Evolutionary conservation across 1,140 invertebrate genomes (phyloP), one percentile per base, ranked within the genome.

Genomic region (Aphaenogaster rudis): DNA sequence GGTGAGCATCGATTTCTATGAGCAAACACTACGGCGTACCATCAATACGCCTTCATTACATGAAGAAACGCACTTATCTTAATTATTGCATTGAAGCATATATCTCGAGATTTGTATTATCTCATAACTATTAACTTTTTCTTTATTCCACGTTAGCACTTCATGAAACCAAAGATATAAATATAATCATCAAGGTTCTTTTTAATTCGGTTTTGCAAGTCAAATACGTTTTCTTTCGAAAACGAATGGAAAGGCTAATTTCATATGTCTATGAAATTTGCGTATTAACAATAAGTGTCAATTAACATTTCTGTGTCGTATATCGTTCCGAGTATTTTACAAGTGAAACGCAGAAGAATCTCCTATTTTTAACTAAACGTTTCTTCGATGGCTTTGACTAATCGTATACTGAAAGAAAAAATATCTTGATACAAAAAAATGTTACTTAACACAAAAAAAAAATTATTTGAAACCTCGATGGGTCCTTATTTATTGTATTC

Each of bases 241-340:
- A 13, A 17, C 45, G n/a, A 15, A 9, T 15, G 21, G 39, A 59
- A 76, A 59, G 9, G 7, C 7, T 45, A 39, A 76, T 21, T 33
- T 13, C 7, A 28, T 28, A 28, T 36, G 13, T 52, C 66, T 42
- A 3, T 17, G 28, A 72, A 42, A 36, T 67, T 28, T 28, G 28
- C 28, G 28, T 28, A 28, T 28, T 28, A 21, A 11, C 5, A 15
- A 6, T 54, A n/a, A n/a, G 6, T n/a, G 6, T 15, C 11, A 59
- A 59, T 57, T 21, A 57, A 7, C 9, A 61, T 17, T 72, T 72
- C 4, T 72, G 15, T 71, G 7, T 50, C 7, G 5, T 48, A 39
- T 36, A n/a, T 74, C 5, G 8, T 74, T 74, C 21, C 6, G 36
- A 15, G 67, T 54, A 74, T 72, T 72, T 13, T 74, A 33, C 9